Percentiles rank a stretch among this genome's conserved stretches.
Evolutionary conservation across 2,797 vertebrate genomes (phyloP).

Genomic region (Nannoperca australis): DNA sequence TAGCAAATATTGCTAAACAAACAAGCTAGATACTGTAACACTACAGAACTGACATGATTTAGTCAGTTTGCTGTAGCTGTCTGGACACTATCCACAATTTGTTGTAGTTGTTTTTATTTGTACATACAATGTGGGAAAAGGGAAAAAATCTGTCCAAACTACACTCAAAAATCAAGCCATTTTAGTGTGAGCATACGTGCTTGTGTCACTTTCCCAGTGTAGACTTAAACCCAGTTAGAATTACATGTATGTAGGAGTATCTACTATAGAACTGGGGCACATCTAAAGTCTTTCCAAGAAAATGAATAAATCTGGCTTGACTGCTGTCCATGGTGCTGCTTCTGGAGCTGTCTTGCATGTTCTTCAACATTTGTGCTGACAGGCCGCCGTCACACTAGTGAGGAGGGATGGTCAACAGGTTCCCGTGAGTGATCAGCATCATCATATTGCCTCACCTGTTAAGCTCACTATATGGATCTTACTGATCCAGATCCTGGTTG

Average conservation of each 20-base stretch:
- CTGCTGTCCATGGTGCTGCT: slow-evolving; percentile 53
- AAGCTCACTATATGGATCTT: neutral
- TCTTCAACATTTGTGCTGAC: neutral
- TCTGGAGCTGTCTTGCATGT: neutral
- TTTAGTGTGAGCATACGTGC: too few relatives aligned
- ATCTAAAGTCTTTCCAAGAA: slow-evolving; percentile 11
- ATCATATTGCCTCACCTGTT: neutral
- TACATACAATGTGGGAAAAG: neutral
- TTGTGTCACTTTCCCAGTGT: too few relatives aligned
- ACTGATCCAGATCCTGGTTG: neutral
- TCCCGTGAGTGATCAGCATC: neutral
- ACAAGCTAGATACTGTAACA: too few relatives aligned
- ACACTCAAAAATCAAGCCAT: neutral
- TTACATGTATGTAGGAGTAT: neutral
- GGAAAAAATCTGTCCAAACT: neutral
- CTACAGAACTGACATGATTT: too few relatives aligned
- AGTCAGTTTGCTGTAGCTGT: neutral
- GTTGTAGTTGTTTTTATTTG: neutral
- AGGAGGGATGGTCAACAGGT: neutral
- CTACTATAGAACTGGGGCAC: neutral
- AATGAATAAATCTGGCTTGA: slow-evolving; percentile 13
- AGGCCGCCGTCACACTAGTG: neutral
- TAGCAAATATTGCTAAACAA: neutral
- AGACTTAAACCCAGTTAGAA: neutral
- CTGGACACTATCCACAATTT: neutral